Conservation (phyloP, 1,140 invertebrate genomes). For the Listronotus oregonensis region DNA sequence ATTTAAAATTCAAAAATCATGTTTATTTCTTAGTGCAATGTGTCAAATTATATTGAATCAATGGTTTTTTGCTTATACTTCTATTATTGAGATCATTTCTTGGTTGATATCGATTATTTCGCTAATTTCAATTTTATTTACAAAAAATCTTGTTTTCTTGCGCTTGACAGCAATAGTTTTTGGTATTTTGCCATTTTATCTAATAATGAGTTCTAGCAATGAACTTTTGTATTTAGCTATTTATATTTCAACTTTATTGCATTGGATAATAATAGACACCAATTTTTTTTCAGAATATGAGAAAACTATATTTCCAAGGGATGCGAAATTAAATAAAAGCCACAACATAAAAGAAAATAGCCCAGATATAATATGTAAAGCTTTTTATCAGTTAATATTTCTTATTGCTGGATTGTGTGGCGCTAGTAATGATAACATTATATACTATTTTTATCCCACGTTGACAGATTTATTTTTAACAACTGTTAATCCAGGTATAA, state of each 20-base stretch:
- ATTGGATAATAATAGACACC: not conserved
- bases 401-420: not conserved
- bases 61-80: not conserved
- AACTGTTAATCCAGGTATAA: not conserved
- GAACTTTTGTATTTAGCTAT: not conserved
- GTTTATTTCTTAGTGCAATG: not conserved
- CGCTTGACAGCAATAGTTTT: not conserved
- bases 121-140: not conserved
- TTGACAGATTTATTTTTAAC: not conserved
- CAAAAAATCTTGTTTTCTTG: not conserved
- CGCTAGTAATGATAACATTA: not conserved
- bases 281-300: not conserved
- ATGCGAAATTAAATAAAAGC: too few relatives aligned
- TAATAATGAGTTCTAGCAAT: not conserved
- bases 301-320: not conserved
- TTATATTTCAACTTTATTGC: not conserved
- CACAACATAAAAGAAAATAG: not conserved
- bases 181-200: slow-evolving; percentile 2
- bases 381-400: not conserved
- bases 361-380: not conserved
- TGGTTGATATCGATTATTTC: too few relatives aligned
- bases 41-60: not conserved
- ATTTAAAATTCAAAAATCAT: not conserved
- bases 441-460: not conserved
- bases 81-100: too few relatives aligned